These are phyloP conservation scores for Antennarius maculatus DNA, from an alignment of 2,797 vertebrate genomes.

Conservation along the genomic window DNA sequence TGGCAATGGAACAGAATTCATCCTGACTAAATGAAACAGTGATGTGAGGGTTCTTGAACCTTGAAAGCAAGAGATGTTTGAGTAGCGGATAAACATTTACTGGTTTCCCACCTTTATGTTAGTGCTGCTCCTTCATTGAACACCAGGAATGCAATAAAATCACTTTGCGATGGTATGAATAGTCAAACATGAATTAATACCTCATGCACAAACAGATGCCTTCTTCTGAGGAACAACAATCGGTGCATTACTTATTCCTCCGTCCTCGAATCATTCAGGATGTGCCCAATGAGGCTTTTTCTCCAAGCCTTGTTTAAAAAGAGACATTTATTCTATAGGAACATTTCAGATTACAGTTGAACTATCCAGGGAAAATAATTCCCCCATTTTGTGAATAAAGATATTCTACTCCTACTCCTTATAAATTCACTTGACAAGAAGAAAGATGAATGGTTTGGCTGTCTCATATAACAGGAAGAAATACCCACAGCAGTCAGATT, in stretches of 20 bases:
- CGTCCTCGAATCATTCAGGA: not conserved
- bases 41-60: slow-evolving; percentile 11
- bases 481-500: slow-evolving; percentile 17
- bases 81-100: slow-evolving; percentile 6
- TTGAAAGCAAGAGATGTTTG: slow-evolving; percentile 15
- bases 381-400: not conserved
- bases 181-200: not conserved
- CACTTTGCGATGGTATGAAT: not conserved
- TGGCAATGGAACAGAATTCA: slow-evolving; percentile 6
- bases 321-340: slow-evolving; percentile 15
- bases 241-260: slow-evolving; percentile 12
- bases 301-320: slow-evolving; percentile 21
- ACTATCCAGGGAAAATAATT: not conserved
- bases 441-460: slow-evolving; percentile 65
- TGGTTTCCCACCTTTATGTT: slow-evolving; percentile 12
- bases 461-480: slow-evolving; percentile 30
- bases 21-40: slow-evolving; percentile 1
- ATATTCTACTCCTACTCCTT: slow-evolving; percentile 21
- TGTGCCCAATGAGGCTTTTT: not conserved
- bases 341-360: slow-evolving; percentile 1
- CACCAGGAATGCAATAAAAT: slow-evolving; percentile 21
- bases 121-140: slow-evolving; percentile 30
- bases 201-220: slow-evolving; percentile 13
- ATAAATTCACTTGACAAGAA: slow-evolving; percentile 23
- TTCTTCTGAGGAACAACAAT: slow-evolving; percentile 23